phyloP scores from a whole-genome alignment of 2,113 vertebrate genomes.

The Neogale vison region DNA sequence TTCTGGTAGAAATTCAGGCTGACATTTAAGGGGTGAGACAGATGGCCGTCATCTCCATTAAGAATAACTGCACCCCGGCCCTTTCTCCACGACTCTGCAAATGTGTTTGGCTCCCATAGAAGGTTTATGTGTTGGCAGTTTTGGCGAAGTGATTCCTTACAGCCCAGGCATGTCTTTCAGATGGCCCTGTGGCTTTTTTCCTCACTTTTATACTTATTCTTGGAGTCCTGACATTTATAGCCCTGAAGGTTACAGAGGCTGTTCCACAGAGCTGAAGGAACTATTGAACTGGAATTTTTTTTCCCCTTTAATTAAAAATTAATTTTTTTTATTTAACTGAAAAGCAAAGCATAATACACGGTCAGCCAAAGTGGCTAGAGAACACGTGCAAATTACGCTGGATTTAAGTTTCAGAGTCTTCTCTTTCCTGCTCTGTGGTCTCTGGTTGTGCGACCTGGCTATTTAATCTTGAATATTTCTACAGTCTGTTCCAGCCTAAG shows the following conservation, averaged over 20 bases:
- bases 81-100: neutral
- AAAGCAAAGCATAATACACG: neutral
- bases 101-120: neutral
- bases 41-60: conserved; percentile 32
- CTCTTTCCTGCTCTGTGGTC: neutral
- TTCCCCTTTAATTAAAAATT: neutral
- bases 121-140: neutral
- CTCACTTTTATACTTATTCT: neutral
- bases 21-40: conserved; percentile 31
- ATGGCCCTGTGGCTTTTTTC: neutral
- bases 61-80: neutral
- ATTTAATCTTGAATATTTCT: neutral
- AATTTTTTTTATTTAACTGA: neutral
- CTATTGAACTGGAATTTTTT: neutral
- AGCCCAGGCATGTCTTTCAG: neutral
- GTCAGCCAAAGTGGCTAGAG: neutral
- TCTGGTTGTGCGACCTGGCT: neutral
- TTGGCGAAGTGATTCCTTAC: neutral
- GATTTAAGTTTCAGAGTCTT: neutral
- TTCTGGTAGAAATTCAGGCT: neutral
- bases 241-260: neutral
- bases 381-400: neutral
- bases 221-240: neutral
- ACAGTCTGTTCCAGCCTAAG: neutral
- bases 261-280: neutral